A percentile compares a stretch with the other conserved stretches of the same genome.
phyloP scores from a whole-genome alignment of 2,113 vertebrate genomes.

The Fukomys damarensis region DNA sequence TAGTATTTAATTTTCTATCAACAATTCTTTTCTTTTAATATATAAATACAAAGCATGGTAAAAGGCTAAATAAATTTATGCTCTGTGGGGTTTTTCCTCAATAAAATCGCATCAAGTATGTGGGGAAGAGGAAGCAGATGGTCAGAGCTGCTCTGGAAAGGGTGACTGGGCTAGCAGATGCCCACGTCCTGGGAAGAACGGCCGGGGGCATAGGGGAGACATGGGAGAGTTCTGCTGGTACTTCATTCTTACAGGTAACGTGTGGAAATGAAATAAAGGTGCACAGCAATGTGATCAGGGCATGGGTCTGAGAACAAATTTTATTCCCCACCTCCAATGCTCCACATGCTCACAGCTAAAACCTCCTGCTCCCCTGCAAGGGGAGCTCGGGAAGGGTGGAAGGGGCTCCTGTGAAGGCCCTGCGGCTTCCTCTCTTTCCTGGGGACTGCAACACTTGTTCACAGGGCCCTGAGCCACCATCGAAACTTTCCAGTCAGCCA shows the following conservation, averaged over 20 bases:
- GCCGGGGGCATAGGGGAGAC: accelerated
- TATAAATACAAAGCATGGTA: not conserved
- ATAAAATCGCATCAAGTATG: not conserved
- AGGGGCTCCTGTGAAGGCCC: not conserved
- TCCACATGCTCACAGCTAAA: not conserved
- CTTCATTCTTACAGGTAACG: not conserved
- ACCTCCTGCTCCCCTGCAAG: not conserved
- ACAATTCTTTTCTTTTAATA: conserved; percentile 27
- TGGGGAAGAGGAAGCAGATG: not conserved
- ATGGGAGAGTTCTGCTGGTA: not conserved
- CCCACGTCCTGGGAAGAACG: not conserved
- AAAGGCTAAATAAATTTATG: not conserved
- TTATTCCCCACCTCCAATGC: not conserved
- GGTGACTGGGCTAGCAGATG: not conserved
- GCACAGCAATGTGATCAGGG: not conserved
- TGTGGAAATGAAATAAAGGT: not conserved
- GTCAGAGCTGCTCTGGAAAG: not conserved
- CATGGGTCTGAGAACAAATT: not conserved
- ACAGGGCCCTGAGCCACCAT: not conserved
- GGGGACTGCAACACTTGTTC: not conserved
- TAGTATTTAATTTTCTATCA: not conserved
- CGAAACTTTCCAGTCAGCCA: not conserved
- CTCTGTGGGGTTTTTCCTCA: not conserved
- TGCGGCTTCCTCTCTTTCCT: not conserved
- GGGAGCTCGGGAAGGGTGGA: not conserved